Conservation (phyloP, 2,113 vertebrate species). For the Rhinopithecus roxellana region DNA sequence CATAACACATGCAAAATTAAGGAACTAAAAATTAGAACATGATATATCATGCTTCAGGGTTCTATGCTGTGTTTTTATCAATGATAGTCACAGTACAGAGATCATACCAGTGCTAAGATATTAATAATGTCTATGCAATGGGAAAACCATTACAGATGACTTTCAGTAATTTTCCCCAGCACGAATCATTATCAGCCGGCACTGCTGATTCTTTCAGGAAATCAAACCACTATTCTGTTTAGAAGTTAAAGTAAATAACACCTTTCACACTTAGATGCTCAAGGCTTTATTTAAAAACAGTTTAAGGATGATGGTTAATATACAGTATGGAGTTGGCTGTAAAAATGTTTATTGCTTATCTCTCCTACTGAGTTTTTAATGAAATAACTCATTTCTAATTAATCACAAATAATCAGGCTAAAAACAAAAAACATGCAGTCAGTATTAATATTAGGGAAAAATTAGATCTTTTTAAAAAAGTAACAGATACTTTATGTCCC, state of each 20-base stretch:
- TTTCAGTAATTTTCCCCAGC: neutral
- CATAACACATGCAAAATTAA: neutral
- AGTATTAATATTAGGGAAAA: neutral
- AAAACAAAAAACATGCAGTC: neutral
- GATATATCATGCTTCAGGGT: neutral
- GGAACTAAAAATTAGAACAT: neutral
- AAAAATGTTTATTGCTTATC: neutral
- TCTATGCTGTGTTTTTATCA: neutral
- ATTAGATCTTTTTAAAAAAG: neutral
- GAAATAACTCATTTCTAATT: neutral
- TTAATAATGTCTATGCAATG: neutral
- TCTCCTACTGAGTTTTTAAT: neutral
- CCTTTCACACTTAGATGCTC: neutral
- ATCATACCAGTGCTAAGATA: neutral
- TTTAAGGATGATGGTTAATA: neutral
- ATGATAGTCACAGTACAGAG: neutral
- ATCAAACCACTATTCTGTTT: neutral
- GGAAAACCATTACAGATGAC: neutral
- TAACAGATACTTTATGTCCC: neutral
- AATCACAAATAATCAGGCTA: neutral
- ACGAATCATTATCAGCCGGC: neutral
- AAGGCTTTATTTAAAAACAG: neutral
- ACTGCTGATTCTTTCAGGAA: neutral
- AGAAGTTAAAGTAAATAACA: conserved; percentile 18
- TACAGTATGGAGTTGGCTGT: neutral